Conservation (phyloP, 2,113 vertebrate genomes). For the Limanda limanda region DNA sequence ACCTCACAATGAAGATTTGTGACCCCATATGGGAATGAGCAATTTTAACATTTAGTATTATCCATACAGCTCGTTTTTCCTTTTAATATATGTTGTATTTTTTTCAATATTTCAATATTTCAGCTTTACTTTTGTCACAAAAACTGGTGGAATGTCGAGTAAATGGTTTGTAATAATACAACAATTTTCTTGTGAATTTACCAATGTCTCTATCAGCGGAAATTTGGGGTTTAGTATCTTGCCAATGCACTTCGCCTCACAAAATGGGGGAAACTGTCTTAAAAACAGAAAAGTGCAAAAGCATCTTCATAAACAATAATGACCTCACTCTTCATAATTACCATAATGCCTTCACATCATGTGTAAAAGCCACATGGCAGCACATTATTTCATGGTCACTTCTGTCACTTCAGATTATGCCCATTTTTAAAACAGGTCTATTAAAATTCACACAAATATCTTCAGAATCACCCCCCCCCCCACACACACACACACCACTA, state of each 20-base stretch:
- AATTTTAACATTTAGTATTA: not conserved
- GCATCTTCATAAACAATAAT: not conserved
- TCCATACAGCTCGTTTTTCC: too few relatives aligned
- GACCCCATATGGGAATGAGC: too few relatives aligned
- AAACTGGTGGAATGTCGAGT: too few relatives aligned
- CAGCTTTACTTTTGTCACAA: too few relatives aligned
- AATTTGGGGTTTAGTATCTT: not conserved
- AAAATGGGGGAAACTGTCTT: not conserved
- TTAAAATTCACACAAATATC: constrained; percentile 3
- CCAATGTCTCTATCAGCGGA: too few relatives aligned
- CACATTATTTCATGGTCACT: too few relatives aligned
- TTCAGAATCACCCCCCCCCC: not conserved
- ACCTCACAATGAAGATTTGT: not conserved
- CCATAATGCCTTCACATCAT: not conserved
- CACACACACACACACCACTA: too few relatives aligned
- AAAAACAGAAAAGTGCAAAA: not conserved
- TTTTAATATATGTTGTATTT: not conserved
- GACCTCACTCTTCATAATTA: not conserved
- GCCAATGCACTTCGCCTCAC: not conserved
- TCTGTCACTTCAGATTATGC: too few relatives aligned
- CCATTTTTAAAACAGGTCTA: not conserved
- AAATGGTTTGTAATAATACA: too few relatives aligned
- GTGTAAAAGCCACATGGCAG: too few relatives aligned
- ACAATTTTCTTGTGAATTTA: too few relatives aligned
- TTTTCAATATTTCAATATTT: too few relatives aligned